Evolutionary conservation across 1,140 invertebrate genomes (phyloP).

Genomic region (Drosophila melanica): DNA sequence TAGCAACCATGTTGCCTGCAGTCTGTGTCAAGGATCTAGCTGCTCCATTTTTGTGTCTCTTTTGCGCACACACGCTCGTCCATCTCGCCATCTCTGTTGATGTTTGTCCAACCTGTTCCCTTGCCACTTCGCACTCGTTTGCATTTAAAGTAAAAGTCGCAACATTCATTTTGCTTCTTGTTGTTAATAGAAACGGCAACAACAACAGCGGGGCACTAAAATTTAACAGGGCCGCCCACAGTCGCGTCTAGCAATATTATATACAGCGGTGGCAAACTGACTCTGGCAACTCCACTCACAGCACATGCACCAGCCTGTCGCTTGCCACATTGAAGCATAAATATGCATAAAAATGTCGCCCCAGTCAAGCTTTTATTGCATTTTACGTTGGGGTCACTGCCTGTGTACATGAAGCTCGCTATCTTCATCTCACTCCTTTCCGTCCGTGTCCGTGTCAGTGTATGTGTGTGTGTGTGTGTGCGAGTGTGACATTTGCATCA

Average conservation of each 20-base stretch:
- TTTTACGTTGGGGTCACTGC: slow-evolving; percentile 49
- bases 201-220: slow-evolving; percentile 47
- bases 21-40: slow-evolving; percentile 42
- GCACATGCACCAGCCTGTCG: slow-evolving; percentile 14
- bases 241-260: slow-evolving; percentile 48
- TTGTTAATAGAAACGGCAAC: slow-evolving; percentile 23
- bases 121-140: slow-evolving; percentile 36
- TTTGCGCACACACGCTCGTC: background rate
- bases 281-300: slow-evolving; percentile 7
- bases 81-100: background rate
- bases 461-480: slow-evolving; percentile 4
- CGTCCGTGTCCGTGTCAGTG: background rate
- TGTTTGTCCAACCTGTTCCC: slow-evolving; percentile 15
- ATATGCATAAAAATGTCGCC: slow-evolving; percentile 78
- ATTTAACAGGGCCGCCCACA: slow-evolving; percentile 51
- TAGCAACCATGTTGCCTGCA: slow-evolving; percentile 18
- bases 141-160: slow-evolving; percentile 62
- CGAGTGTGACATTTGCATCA: slow-evolving; percentile 19
- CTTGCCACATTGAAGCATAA: slow-evolving; percentile 50
- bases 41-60: slow-evolving; percentile 33
- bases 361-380: slow-evolving; percentile 68
- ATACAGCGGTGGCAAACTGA: slow-evolving; percentile 17
- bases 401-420: slow-evolving; percentile 4
- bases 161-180: slow-evolving; percentile 47
- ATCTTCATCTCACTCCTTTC: background rate